These are phyloP conservation scores for Nipponacmea schrenckii DNA, from an alignment of 2,888 invertebrate species.

Conservation along the genomic window DNA sequence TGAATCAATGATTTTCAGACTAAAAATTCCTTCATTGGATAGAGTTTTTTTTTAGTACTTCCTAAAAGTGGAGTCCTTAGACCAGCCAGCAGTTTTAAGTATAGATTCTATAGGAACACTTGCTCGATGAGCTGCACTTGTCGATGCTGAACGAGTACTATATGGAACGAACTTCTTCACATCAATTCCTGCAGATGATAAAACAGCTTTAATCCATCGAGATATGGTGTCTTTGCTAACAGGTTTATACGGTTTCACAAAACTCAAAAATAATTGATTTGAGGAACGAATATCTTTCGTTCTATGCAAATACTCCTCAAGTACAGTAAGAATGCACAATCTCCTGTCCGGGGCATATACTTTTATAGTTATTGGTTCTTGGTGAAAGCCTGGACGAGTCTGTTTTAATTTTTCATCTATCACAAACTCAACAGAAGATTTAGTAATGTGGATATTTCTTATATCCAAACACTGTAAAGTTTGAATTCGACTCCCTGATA, in stretches of 20 bases:
- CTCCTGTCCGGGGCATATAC: constrained; percentile 4
- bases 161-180: background rate
- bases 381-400: constrained; percentile 1
- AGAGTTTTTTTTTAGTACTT: constrained; percentile 4
- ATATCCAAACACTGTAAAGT: constrained; percentile 4
- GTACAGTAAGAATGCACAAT: background rate
- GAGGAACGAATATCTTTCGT: constrained; percentile 4
- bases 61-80: background rate
- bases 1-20: background rate
- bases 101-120: constrained; percentile 8
- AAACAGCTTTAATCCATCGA: constrained; percentile 4
- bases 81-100: constrained; percentile 11
- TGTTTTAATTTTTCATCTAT: constrained; percentile 10
- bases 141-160: background rate
- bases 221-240: constrained; percentile 3
- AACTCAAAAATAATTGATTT: background rate
- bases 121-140: background rate
- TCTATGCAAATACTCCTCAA: constrained; percentile 4
- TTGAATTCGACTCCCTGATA: constrained; percentile 15
- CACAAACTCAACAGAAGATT: background rate
- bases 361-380: background rate
- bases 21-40: background rate
- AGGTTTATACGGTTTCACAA: constrained; percentile 5
- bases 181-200: constrained; percentile 8
- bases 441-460: background rate